Conservation (phyloP, 2,797 vertebrate genomes). For the Sebastes itinus region DNA sequence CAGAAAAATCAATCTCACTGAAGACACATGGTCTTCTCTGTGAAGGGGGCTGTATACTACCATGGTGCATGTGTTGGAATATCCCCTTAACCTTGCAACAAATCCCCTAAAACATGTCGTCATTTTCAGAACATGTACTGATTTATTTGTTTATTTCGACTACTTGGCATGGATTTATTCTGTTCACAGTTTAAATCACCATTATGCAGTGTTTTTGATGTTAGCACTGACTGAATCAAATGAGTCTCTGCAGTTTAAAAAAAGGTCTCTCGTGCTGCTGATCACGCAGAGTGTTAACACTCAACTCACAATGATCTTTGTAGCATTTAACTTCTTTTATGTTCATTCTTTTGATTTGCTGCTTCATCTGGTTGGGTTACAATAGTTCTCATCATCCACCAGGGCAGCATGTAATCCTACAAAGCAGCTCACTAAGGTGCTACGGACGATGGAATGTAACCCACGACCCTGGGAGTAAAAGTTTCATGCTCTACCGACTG, state of each 20-base stretch:
- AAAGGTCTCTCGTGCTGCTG: not conserved
- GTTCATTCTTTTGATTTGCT: not conserved
- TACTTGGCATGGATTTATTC: not conserved
- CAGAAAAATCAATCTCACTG: not conserved
- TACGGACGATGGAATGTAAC: slow-evolving; percentile 2
- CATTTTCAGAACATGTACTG: not conserved
- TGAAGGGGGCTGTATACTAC: not conserved
- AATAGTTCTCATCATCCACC: not conserved
- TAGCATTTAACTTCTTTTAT: not conserved
- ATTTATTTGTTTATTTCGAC: not conserved
- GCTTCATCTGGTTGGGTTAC: not conserved
- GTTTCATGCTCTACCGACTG: slow-evolving; percentile 77
- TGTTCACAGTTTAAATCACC: not conserved
- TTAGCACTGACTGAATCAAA: not conserved
- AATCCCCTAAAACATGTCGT: not conserved
- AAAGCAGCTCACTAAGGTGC: not conserved
- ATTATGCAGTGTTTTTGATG: not conserved
- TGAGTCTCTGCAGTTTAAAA: not conserved
- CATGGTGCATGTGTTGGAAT: not conserved
- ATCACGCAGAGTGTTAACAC: not conserved
- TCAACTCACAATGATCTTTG: not conserved
- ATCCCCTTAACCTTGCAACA: not conserved
- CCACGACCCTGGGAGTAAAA: slow-evolving; percentile 78
- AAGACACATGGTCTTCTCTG: not conserved
- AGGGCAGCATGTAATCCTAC: not conserved